Percentiles rank a stretch among this genome's conserved stretches.
These are phyloP conservation scores for Coreoperca whiteheadi DNA, from an alignment of 2,113 vertebrate genomes.

Conservation along the genomic window DNA sequence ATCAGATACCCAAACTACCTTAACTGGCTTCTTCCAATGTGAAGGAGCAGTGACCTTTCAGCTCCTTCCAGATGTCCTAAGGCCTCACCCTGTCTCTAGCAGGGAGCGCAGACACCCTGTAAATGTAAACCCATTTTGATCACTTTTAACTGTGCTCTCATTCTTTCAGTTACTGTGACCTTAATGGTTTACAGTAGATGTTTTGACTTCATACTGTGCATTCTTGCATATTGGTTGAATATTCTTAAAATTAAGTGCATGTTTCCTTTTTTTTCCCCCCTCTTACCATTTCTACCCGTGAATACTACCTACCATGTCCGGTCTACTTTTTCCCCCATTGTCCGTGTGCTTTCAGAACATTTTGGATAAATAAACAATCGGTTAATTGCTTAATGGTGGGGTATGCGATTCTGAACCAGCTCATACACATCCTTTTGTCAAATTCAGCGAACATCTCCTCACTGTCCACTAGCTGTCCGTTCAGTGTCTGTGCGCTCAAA, in stretches of 20 bases:
- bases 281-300: neutral
- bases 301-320: too few species aligned
- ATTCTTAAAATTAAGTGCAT: neutral
- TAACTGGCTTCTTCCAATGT: neutral
- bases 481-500: too few species aligned
- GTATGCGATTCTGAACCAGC: too few species aligned
- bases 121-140: neutral
- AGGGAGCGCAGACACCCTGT: neutral
- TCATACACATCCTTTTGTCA: too few species aligned
- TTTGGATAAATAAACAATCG: neutral
- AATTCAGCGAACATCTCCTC: too few species aligned
- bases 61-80: neutral
- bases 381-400: constrained; percentile 2
- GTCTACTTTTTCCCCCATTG: neutral
- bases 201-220: too few species aligned
- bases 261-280: neutral
- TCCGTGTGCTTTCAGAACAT: neutral
- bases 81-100: neutral
- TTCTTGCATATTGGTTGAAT: neutral
- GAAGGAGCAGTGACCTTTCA: neutral
- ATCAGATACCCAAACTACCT: neutral
- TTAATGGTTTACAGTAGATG: too few species aligned
- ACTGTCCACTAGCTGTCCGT: too few species aligned
- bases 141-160: neutral
- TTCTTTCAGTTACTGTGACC: neutral